These are phyloP conservation scores for Melangyna quadrimaculata DNA, from an alignment of 2,888 invertebrate genomes.

Conservation along the genomic window DNA sequence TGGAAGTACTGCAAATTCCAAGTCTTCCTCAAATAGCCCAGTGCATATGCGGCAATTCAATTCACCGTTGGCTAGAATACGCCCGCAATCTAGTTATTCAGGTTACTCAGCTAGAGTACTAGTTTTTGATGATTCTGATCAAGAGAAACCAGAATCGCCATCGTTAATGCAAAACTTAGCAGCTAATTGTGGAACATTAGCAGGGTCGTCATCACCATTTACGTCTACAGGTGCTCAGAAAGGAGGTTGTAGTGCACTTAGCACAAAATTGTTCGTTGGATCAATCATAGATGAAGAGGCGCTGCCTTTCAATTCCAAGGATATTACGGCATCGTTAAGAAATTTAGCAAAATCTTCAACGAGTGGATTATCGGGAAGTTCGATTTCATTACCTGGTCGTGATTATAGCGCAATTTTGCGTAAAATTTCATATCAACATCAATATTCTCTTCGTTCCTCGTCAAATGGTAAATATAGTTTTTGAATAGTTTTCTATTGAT, in stretches of 20 bases:
- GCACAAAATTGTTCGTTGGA: conserved; percentile 31
- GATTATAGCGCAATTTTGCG: conserved; percentile 78
- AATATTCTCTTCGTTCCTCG: conserved; percentile 78
- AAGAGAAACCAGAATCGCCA: conserved; percentile 79
- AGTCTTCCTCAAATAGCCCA: conserved; percentile 54
- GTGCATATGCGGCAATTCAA: conserved; percentile 54
- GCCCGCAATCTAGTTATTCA: conserved; percentile 86
- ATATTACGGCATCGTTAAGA: conserved; percentile 73
- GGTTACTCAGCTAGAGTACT: conserved; percentile 89
- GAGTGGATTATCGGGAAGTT: conserved; percentile 79
- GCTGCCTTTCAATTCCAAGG: conserved; percentile 75
- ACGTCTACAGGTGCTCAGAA: conserved; percentile 25
- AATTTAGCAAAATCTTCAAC: conserved; percentile 79
- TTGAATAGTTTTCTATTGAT: not conserved
- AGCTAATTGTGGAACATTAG: conserved; percentile 15
- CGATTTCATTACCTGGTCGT: conserved; percentile 78
- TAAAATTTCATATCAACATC: conserved; percentile 80
- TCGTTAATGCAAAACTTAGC: not conserved
- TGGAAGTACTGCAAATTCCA: conserved; percentile 17
- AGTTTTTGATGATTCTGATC: conserved; percentile 88
- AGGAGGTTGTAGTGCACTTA: not conserved
- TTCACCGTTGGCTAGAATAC: conserved; percentile 59
- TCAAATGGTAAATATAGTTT: conserved; percentile 75
- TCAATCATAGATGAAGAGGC: conserved; percentile 73
- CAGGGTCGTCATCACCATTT: conserved; percentile 49